A percentile compares a stretch with the other conserved stretches of the same genome.
These are phyloP conservation scores for Danio aesculapii DNA, from an alignment of 2,797 vertebrate genomes.

Conservation along the genomic window DNA sequence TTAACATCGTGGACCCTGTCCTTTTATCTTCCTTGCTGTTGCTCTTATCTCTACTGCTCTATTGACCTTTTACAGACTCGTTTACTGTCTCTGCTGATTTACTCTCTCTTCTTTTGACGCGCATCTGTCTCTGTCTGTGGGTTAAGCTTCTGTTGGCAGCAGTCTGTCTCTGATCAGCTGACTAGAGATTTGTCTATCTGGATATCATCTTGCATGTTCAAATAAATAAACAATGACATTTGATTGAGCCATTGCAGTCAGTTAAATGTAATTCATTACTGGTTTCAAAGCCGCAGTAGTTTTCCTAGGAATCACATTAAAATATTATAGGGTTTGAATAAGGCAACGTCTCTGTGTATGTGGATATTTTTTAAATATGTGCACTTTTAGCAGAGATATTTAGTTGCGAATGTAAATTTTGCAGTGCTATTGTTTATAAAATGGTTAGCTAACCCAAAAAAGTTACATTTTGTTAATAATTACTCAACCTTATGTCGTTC, in stretches of 20 bases:
- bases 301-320: not conserved
- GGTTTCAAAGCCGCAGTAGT: conserved; percentile 30
- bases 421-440: not conserved
- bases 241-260: not conserved
- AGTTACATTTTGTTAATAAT: too few species aligned
- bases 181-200: not conserved
- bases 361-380: not conserved
- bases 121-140: not conserved
- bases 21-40: conserved; percentile 24
- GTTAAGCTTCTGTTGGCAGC: conserved; percentile 13
- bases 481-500: too few species aligned
- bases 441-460: too few species aligned
- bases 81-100: not conserved
- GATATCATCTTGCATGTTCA: conserved; percentile 1
- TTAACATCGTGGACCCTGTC: not conserved
- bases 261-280: conserved; percentile 23
- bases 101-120: not conserved
- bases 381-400: not conserved
- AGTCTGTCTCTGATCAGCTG: not conserved
- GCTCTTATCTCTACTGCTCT: conserved; percentile 11
- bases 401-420: not conserved
- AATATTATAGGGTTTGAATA: not conserved
- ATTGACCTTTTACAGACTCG: not conserved
- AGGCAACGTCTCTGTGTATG: not conserved
- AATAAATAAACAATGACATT: conserved; percentile 10